Evolutionary conservation across 2,113 vertebrate species (phyloP).

Genomic region (Forbesichthys papilliferus): DNA sequence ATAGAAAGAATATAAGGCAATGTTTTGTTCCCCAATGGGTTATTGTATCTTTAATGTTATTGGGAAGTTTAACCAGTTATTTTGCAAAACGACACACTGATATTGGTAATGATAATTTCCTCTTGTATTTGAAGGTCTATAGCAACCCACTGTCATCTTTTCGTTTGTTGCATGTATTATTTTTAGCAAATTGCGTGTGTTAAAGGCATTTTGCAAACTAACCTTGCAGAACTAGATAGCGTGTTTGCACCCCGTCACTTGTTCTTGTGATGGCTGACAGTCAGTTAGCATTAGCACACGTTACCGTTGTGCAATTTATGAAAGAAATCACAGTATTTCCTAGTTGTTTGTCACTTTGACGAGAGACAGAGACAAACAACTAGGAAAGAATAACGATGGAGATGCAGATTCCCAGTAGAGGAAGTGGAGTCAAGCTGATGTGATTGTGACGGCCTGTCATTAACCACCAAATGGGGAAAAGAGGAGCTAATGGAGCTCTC

Average conservation of each 20-base stretch:
- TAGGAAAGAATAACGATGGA: constrained; percentile 21
- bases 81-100: too few relatives aligned
- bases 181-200: too few relatives aligned
- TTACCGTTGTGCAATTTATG: not conserved
- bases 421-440: constrained; percentile 78
- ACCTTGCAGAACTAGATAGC: too few relatives aligned
- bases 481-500: constrained; percentile 75
- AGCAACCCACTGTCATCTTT: too few relatives aligned
- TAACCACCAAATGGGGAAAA: constrained; percentile 72
- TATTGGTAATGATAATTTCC: too few relatives aligned
- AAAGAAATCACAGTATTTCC: too few relatives aligned
- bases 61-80: too few relatives aligned
- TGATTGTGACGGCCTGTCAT: constrained; percentile 76
- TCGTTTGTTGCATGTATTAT: too few relatives aligned
- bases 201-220: too few relatives aligned
- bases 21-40: not conserved
- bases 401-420: constrained; percentile 68
- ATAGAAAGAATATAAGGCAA: not conserved
- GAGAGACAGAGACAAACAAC: not conserved
- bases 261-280: not conserved
- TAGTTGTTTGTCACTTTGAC: too few relatives aligned
- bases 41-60: too few relatives aligned
- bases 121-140: too few relatives aligned
- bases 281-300: not conserved
- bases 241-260: not conserved